These are phyloP conservation scores for Alentia gelatinosa DNA, from an alignment of 2,888 invertebrate genomes.

Conservation along the genomic window DNA sequence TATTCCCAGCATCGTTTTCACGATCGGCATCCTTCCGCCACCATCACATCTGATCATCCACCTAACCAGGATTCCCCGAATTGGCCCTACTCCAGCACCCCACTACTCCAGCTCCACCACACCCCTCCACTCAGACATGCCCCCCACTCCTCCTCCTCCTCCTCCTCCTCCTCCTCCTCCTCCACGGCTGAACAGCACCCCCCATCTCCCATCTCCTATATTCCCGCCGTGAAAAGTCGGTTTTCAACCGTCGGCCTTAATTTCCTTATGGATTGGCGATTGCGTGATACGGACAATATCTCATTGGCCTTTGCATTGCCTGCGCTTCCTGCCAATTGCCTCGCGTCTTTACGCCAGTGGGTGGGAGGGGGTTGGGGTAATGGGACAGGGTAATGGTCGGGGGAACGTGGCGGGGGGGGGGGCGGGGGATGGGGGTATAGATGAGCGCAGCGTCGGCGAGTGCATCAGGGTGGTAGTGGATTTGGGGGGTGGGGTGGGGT, in stretches of 20 bases:
- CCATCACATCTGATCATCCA: conserved; percentile 8
- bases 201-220: too few relatives aligned
- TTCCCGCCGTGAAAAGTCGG: too few relatives aligned
- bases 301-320: conserved; percentile 21
- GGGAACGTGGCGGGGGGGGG: background rate
- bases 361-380: background rate
- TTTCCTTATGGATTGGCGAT: conserved; percentile 40
- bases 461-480: background rate
- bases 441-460: background rate
- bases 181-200: background rate
- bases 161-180: background rate
- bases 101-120: too few relatives aligned
- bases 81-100: too few relatives aligned
- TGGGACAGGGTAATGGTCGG: too few relatives aligned
- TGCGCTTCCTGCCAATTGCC: conserved; percentile 12
- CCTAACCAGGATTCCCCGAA: background rate
- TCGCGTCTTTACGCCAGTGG: background rate
- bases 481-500: background rate
- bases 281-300: conserved; percentile 45
- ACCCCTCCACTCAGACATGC: background rate
- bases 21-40: background rate
- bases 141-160: background rate
- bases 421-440: background rate
- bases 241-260: conserved; percentile 20
- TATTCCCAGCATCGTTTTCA: background rate